phyloP scores from a whole-genome alignment of 2,888 invertebrate species.

The Acanthosepion esculentum region DNA sequence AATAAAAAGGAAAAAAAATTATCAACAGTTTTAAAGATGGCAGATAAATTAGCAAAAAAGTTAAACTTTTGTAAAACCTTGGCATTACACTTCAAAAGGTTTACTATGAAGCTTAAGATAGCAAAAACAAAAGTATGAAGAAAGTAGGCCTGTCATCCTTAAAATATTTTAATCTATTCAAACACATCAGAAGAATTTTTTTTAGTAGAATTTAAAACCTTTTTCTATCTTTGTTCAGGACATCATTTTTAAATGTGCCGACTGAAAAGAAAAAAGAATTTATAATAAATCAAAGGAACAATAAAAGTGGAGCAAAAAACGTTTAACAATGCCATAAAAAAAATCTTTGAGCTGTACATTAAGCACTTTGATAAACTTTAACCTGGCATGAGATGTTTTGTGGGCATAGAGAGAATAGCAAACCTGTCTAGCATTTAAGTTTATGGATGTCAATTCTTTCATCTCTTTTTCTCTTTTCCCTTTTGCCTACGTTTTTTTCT shows the following conservation, averaged over 20 bases:
- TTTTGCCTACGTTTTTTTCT: not conserved
- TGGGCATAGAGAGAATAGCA: not conserved
- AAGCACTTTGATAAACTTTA: slow-evolving; percentile 11
- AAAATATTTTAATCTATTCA: not conserved
- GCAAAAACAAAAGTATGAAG: not conserved
- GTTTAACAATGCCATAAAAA: not conserved
- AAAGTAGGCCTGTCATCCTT: not conserved
- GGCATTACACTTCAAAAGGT: no score
- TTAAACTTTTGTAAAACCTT: no score
- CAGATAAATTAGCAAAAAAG: no score
- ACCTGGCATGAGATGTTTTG: not conserved
- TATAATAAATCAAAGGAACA: not conserved
- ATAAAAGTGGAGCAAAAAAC: not conserved
- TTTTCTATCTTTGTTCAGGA: not conserved
- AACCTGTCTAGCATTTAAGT: slow-evolving; percentile 1
- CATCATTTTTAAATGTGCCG: not conserved
- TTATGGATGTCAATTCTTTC: not conserved
- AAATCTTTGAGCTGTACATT: not conserved
- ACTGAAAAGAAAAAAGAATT: not conserved
- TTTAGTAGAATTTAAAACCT: not conserved
- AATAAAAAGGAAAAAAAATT: no score
- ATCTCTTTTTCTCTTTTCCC: not conserved
- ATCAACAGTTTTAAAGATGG: no score
- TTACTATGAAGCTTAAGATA: not conserved
- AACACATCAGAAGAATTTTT: not conserved